Base-by-base conservation (phyloP, 2,888 invertebrate genomes). In the Sphecodes monilicornis region DNA sequence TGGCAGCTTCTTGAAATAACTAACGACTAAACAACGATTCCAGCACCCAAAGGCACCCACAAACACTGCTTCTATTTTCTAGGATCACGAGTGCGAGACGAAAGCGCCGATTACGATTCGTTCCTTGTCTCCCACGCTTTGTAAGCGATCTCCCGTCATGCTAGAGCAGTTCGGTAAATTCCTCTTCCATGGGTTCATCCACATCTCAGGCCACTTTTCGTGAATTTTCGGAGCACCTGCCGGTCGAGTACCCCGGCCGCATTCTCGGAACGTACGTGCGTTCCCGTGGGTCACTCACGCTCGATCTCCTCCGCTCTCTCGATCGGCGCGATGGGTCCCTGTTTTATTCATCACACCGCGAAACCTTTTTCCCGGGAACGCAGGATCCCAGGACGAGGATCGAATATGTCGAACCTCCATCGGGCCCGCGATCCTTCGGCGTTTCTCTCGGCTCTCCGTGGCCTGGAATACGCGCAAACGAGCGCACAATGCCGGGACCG, bases 261-360 rank as follows among this genome's bases (percentile, higher is more conserved):
- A 29, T 70, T 80, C 57, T n/a, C 13, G 32, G 18, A 57, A 16
- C 72, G 76, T 39, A 36, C 57, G 50, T 5, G 54, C 36, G 39
- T 72, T 54, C 69, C 26, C 54, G 57, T 41, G 80, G 68, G 50
- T 70, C 64, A 13, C 22, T 54, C 76, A 41, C 76, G 74, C 74
- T 29, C n/a, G 64, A 70, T 74, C 80, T 32, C n/a, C 43, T 43
- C 39, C 8, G 32, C 39, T 46, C 32, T 54, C 43, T 46, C 71
- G 71, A 32, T 0, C 64, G 50, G 41, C 39, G 39, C 29, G 39
- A 66, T 64, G 78, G 68, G 36, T 22, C 74, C 29, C 80, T 85
- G 85, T 85, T 85, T 85, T 85, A 85, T 85, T 85, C 85, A 85
- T 85, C 84, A 41, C 79, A 46, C 74, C 73, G 76, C 76, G 78